These are phyloP conservation scores for Morphnarchus princeps DNA, from an alignment of 2,113 vertebrate species.

Conservation along the genomic window DNA sequence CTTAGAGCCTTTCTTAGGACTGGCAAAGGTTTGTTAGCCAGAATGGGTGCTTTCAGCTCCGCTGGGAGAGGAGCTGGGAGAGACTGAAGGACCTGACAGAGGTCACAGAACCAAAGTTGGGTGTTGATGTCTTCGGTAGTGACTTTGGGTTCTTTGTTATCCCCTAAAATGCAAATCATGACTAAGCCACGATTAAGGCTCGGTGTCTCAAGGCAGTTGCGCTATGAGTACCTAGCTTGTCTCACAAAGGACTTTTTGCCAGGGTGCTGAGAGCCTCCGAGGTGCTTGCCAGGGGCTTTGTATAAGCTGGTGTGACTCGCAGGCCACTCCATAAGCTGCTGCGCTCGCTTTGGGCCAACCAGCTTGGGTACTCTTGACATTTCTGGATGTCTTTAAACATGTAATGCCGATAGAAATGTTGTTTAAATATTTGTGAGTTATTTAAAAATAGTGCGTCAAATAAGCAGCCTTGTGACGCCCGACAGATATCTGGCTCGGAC, in stretches of 20 bases:
- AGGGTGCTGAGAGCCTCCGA: fast-evolving
- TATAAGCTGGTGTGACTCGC: not conserved
- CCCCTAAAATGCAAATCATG: fast-evolving
- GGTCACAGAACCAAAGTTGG: not conserved
- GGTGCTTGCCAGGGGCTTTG: not conserved
- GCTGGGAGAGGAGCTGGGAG: not conserved
- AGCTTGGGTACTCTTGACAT: not conserved
- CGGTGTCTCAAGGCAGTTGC: not conserved
- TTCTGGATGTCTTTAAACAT: slow-evolving; percentile 29
- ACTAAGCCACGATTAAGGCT: fast-evolving
- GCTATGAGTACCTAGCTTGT: not conserved
- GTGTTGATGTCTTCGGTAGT: not conserved
- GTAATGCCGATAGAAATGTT: slow-evolving; percentile 3
- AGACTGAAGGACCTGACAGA: not conserved
- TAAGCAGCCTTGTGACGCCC: slow-evolving; percentile 34
- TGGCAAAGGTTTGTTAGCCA: not conserved
- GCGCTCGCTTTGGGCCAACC: not conserved
- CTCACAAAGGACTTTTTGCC: not conserved
- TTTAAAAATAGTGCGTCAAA: slow-evolving; percentile 45
- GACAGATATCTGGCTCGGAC: not conserved
- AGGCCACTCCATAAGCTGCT: not conserved
- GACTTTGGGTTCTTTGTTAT: not conserved
- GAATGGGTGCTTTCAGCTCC: not conserved
- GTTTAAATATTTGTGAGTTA: slow-evolving; percentile 57
- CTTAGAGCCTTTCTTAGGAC: not conserved